These are phyloP conservation scores for Lagopus muta DNA, from an alignment of 2,113 vertebrate genomes.

Conservation along the genomic window DNA sequence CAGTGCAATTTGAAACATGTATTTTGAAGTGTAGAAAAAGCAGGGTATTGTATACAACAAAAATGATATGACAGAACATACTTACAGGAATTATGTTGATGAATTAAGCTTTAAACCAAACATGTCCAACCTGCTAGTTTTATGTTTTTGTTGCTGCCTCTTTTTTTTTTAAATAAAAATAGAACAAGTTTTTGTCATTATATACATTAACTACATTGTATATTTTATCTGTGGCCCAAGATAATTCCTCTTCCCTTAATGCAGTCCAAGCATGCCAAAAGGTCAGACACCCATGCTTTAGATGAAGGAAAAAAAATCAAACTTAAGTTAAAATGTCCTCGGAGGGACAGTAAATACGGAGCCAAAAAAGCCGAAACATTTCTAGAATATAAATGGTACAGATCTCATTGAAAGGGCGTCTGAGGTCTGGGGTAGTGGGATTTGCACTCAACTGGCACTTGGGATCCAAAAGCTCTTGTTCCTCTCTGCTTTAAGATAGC, in stretches of 20 bases:
- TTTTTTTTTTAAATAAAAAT: too few relatives aligned
- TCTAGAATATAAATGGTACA: accelerated
- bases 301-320: not conserved
- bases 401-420: not conserved
- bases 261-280: too few relatives aligned
- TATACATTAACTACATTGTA: too few relatives aligned
- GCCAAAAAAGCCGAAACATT: not conserved
- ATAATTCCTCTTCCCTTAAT: too few relatives aligned
- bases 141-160: too few relatives aligned
- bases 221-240: too few relatives aligned
- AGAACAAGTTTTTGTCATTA: too few relatives aligned
- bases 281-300: too few relatives aligned
- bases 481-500: not conserved
- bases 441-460: not conserved
- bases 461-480: not conserved
- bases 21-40: not conserved
- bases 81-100: not conserved
- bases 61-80: not conserved
- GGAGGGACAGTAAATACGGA: not conserved
- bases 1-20: not conserved
- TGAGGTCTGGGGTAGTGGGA: not conserved
- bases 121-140: too few relatives aligned
- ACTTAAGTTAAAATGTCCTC: not conserved
- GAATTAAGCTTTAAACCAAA: not conserved
- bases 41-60: not conserved